Evolutionary conservation across 2,888 invertebrate genomes (phyloP).

Genomic region (Metallyticus violacea): DNA sequence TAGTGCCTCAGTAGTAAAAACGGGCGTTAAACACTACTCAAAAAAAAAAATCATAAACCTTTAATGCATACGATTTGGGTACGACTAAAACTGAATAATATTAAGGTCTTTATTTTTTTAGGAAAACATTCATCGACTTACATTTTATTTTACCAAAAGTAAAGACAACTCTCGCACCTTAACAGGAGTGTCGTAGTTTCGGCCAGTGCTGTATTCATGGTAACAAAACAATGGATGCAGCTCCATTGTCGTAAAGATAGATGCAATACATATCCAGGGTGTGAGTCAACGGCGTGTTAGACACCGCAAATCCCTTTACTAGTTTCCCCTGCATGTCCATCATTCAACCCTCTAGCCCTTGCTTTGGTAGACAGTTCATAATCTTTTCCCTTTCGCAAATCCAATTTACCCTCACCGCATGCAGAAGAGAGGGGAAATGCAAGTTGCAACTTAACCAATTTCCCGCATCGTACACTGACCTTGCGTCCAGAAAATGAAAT

Average conservation of each 20-base stretch:
- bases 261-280: neutral
- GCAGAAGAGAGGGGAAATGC: neutral
- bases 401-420: conserved; percentile 21
- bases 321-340: neutral
- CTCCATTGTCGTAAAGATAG: neutral
- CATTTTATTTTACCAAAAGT: no score
- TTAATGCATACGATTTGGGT: no score
- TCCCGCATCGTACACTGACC: neutral
- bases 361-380: conserved; percentile 14
- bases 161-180: no score
- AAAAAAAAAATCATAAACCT: no score
- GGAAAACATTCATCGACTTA: no score
- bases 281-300: conserved; percentile 14
- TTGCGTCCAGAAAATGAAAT: neutral
- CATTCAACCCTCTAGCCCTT: neutral
- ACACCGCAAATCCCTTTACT: conserved; percentile 14
- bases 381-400: conserved; percentile 24
- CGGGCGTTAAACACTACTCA: no score
- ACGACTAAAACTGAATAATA: no score
- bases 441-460: neutral
- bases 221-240: neutral
- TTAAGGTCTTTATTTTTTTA: no score
- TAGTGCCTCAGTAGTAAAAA: no score
- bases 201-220: neutral
- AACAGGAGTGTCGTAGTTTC: neutral